Evolutionary conservation across 2,888 invertebrate species (phyloP).

Genomic region (Caradrina kadenii): DNA sequence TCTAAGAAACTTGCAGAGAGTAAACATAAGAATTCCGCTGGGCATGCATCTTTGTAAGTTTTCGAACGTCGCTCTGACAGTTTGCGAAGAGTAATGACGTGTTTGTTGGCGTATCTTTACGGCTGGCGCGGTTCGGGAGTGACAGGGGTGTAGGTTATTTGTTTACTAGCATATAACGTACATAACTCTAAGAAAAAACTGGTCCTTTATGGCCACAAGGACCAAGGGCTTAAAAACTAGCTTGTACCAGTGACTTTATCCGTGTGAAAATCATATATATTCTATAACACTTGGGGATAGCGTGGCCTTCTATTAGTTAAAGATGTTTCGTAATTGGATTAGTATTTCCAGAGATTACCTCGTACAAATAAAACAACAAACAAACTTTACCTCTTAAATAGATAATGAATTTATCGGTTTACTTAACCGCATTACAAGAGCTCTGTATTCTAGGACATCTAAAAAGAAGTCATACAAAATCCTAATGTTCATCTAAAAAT

Average conservation of each 20-base stretch:
- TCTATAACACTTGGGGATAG: no score
- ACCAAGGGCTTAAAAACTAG: neutral
- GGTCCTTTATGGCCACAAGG: neutral
- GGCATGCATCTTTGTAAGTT: slow-evolving; percentile 71
- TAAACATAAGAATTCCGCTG: slow-evolving; percentile 72
- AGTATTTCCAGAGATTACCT: no score
- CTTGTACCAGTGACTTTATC: no score
- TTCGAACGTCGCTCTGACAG: slow-evolving; percentile 67
- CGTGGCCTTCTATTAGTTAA: no score
- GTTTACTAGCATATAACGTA: slow-evolving; percentile 6
- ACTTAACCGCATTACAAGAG: no score
- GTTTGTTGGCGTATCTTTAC: slow-evolving; percentile 67
- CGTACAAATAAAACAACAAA: no score
- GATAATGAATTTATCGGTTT: no score
- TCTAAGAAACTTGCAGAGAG: slow-evolving; percentile 61
- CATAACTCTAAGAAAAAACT: neutral
- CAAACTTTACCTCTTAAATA: no score
- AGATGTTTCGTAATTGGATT: no score
- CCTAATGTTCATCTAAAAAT: neutral
- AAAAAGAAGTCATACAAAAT: no score
- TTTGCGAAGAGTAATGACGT: slow-evolving; percentile 70
- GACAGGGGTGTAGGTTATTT: slow-evolving; percentile 30
- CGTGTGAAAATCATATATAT: no score
- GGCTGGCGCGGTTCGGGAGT: slow-evolving; percentile 52
- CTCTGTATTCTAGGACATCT: no score